Conservation (phyloP, 2,888 invertebrate species). For the Mycogona germanica region DNA sequence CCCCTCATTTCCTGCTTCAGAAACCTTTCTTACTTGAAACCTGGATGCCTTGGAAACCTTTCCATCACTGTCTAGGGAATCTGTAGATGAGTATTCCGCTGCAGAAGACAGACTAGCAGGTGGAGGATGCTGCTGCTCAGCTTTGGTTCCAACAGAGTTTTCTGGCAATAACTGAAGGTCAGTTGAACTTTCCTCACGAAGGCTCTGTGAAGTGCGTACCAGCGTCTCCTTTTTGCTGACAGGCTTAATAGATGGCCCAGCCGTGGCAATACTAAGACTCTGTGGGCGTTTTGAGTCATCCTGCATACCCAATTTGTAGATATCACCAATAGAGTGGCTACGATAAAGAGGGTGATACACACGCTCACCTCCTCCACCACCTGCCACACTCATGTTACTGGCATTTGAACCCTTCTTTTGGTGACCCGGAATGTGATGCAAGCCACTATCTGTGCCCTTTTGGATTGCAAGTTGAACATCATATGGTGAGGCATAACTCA, state of each 20-base stretch:
- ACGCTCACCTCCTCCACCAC: conserved; percentile 35
- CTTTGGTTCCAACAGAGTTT: too few relatives aligned
- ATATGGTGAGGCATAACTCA: conserved; percentile 84
- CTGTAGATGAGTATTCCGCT: neutral
- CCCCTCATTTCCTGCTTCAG: conserved; percentile 6
- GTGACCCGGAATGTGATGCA: conserved; percentile 22
- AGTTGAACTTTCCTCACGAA: conserved; percentile 9
- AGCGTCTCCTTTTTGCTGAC: conserved; percentile 1
- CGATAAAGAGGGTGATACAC: conserved; percentile 63
- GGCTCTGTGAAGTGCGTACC: conserved; percentile 11
- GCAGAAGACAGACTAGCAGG: neutral
- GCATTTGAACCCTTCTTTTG: conserved; percentile 25
- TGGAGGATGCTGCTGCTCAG: too few relatives aligned
- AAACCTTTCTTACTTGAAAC: conserved; percentile 14
- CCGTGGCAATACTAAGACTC: conserved; percentile 17
- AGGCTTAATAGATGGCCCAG: too few relatives aligned
- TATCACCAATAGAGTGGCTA: conserved; percentile 65
- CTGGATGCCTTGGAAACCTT: conserved; percentile 1
- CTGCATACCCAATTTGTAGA: conserved; percentile 45
- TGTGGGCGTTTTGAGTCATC: conserved; percentile 16
- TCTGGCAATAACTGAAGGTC: neutral
- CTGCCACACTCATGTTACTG: conserved; percentile 23
- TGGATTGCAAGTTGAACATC: conserved; percentile 67
- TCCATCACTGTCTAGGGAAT: conserved; percentile 1
- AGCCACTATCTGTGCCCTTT: conserved; percentile 38